Conservation (phyloP, 2,888 invertebrate genomes). For the Plebejus anna region DNA sequence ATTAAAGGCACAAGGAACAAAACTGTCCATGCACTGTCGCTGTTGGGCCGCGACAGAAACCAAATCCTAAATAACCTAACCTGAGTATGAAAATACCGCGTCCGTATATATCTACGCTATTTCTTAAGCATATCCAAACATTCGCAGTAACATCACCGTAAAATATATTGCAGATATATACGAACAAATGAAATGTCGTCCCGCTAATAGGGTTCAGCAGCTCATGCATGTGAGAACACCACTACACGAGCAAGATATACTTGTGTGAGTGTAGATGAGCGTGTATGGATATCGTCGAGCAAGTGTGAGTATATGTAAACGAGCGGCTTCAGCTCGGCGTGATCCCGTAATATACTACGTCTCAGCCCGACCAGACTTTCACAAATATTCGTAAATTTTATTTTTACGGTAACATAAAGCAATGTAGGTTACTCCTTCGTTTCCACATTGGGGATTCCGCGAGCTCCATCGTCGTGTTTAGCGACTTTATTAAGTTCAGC, state of each 20-base stretch:
- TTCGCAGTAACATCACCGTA: constrained; percentile 10
- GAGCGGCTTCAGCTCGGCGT: background rate
- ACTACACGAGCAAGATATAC: background rate
- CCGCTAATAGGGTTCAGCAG: constrained; percentile 22
- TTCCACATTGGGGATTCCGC: constrained; percentile 6
- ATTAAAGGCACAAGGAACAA: no score
- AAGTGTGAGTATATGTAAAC: background rate
- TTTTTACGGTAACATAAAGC: constrained; percentile 23
- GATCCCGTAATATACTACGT: constrained; percentile 15
- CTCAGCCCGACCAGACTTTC: constrained; percentile 2
- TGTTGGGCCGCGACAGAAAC: background rate
- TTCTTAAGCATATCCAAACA: constrained; percentile 12
- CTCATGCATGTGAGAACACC: background rate
- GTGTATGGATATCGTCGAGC: background rate
- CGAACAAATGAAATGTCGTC: constrained; percentile 27
- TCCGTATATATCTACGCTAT: background rate
- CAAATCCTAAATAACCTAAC: background rate
- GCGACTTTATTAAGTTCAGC: background rate
- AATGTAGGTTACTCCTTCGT: constrained; percentile 15
- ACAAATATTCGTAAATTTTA: constrained; percentile 18
- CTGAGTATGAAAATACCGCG: background rate
- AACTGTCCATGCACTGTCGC: no score
- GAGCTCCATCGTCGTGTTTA: background rate
- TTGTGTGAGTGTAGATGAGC: background rate
- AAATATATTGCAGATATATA: constrained; percentile 25